These are phyloP conservation scores for Corydoras maculifer DNA, from an alignment of 2,113 vertebrate species.

Conservation along the genomic window DNA sequence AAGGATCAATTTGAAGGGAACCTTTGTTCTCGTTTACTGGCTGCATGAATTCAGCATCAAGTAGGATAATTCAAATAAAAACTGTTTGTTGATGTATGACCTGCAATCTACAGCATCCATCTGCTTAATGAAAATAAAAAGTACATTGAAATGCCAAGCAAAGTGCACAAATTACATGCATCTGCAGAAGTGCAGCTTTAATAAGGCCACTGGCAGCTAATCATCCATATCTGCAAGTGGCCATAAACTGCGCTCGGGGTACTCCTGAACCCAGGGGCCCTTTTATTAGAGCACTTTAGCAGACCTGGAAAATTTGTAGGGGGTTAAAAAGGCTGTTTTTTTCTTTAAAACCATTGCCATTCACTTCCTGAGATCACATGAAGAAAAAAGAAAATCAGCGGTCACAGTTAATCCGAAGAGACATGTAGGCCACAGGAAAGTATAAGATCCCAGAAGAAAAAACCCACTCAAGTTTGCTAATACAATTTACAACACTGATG, in stretches of 20 bases:
- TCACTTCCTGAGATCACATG: constrained; percentile 26
- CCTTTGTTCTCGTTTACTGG: neutral
- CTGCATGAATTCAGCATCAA: neutral
- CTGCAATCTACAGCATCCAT: too few relatives aligned
- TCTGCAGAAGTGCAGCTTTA: constrained; percentile 23
- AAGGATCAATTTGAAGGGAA: constrained; percentile 23
- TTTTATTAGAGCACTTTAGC: constrained; percentile 46
- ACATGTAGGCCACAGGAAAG: constrained; percentile 34
- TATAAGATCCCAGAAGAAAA: constrained; percentile 39
- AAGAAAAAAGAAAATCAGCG: constrained; percentile 33
- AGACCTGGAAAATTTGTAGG: constrained; percentile 41
- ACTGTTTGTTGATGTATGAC: too few relatives aligned
- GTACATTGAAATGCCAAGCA: neutral
- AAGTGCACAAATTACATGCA: constrained; percentile 6
- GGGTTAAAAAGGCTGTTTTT: constrained; percentile 39
- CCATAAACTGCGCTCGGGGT: constrained; percentile 33
- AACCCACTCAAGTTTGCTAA: constrained; percentile 22
- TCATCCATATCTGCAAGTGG: constrained; percentile 42
- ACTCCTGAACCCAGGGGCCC: constrained; percentile 27
- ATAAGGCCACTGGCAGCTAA: constrained; percentile 37
- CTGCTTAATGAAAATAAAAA: too few relatives aligned
- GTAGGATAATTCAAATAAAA: too few relatives aligned
- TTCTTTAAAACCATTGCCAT: constrained; percentile 27
- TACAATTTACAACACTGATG: constrained; percentile 34
- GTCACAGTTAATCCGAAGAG: constrained; percentile 45